Conservation (phyloP, 2,888 invertebrate species). For the Acleris cristana region DNA sequence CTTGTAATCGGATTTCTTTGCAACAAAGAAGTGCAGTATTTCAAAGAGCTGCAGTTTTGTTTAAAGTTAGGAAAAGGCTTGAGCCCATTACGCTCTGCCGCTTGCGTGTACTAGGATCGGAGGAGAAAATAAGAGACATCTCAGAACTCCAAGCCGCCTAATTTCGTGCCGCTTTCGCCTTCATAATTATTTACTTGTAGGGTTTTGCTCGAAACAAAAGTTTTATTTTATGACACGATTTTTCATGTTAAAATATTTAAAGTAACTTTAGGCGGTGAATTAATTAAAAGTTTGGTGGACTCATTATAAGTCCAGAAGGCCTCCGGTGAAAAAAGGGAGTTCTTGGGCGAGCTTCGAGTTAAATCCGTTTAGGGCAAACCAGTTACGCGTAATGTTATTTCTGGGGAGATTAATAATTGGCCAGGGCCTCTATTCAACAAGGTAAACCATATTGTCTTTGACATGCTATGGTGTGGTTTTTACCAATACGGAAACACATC, state of each 20-base stretch:
- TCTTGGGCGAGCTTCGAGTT: slow-evolving; percentile 39
- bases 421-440: too few species aligned
- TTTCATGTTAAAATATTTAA: slow-evolving; percentile 60
- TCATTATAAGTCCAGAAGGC: slow-evolving; percentile 63
- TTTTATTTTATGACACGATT: slow-evolving; percentile 47
- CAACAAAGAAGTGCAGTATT: slow-evolving; percentile 30
- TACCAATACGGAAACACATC: too few species aligned
- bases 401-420: slow-evolving; percentile 6
- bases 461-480: too few species aligned
- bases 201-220: slow-evolving; percentile 25
- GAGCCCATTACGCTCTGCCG: background rate
- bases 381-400: slow-evolving; percentile 7
- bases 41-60: slow-evolving; percentile 27
- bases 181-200: slow-evolving; percentile 22
- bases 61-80: slow-evolving; percentile 2
- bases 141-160: background rate
- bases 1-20: slow-evolving; percentile 32
- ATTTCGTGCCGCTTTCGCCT: background rate
- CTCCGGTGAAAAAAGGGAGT: slow-evolving; percentile 45
- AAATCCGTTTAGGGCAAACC: slow-evolving; percentile 44
- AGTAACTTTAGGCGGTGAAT: slow-evolving; percentile 64
- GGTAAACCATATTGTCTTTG: too few species aligned
- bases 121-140: background rate
- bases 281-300: slow-evolving; percentile 70
- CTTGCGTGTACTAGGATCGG: too few species aligned